These are phyloP conservation scores for Rotaria sp. DNA, from an alignment of 2,888 invertebrate species.

Conservation along the genomic window DNA sequence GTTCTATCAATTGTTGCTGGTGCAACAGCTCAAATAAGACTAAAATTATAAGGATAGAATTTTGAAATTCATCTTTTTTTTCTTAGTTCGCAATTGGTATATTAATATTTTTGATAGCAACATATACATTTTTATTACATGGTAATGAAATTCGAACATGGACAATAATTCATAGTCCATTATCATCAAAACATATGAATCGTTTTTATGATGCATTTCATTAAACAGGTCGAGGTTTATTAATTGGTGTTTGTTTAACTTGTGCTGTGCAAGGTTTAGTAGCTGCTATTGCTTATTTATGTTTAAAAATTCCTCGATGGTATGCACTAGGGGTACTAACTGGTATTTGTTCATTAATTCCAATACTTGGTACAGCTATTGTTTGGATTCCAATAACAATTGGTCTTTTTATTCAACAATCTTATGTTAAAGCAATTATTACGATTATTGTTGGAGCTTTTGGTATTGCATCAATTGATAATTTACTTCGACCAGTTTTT, in stretches of 20 bases:
- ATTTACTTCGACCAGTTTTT: slow-evolving; percentile 9
- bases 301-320: slow-evolving; percentile 20
- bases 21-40: slow-evolving; percentile 3
- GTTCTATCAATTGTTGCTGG: slow-evolving; percentile 10
- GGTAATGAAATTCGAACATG: background rate
- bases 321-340: background rate
- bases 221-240: slow-evolving; percentile 27
- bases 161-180: background rate
- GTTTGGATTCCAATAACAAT: slow-evolving; percentile 18
- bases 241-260: slow-evolving; percentile 24
- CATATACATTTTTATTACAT: slow-evolving; percentile 4
- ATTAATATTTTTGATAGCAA: background rate
- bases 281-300: slow-evolving; percentile 28
- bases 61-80: background rate
- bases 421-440: background rate
- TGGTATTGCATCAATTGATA: slow-evolving; percentile 6
- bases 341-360: slow-evolving; percentile 27
- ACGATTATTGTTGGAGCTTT: background rate
- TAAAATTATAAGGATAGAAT: background rate
- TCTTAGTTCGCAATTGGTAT: slow-evolving; percentile 3
- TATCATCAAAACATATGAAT: slow-evolving; percentile 28
- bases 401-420: background rate
- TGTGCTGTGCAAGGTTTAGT: slow-evolving; percentile 2
- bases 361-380: slow-evolving; percentile 8
- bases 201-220: background rate